Base-by-base conservation (phyloP, 2,113 vertebrate genomes). In the Sander lucioperca region DNA sequence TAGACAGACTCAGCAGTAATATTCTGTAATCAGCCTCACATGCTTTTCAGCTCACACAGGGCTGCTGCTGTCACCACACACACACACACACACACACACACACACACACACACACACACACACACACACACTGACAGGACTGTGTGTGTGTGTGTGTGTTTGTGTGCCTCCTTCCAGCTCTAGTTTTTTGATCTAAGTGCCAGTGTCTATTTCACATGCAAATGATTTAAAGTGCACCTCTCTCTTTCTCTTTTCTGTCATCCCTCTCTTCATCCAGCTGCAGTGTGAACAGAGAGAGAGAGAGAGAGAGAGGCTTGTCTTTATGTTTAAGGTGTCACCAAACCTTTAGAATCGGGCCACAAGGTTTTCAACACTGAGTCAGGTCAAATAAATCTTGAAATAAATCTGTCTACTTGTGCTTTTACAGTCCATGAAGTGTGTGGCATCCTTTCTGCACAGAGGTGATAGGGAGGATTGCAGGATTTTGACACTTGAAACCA, bases 181-280 rank as follows among this genome's bases (percentile, higher is more conserved):
- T 12, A 62, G 43, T 77, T 43, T 80, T 89, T 91, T 91, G 80
- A 91, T 91, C 83, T 84, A 19, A 64, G 80, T 82, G 85, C 90
- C 90, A 84, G 67, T n/a, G 80, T 84, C 83, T 65, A 65, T 69
- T 91, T 91, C 86, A 89, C 81, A 91, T 91, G 83, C 85, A 88
- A 86, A 89, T 88, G 80, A 84, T 84, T 86, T 67, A 78, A 84
- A 79, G 83, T 77, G 61, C 14, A n/a, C 78, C 62, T 61, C 80
- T 67, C 50, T 65, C 71, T 65, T 11, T 56, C 33, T 33, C 48
- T 72, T 33, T 1, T 57, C 76, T 54, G 53, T 80, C 69, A 59
- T 78, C 86, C 61, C 71, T 74, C 64, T 27, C 85, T 79, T 18
- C 67, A 48, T 84, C 83, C 85, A 89, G 87, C 89, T 89, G 89